Evolutionary conservation across 2,888 invertebrate genomes (phyloP).

Genomic region (Ormyrus pomaceus): DNA sequence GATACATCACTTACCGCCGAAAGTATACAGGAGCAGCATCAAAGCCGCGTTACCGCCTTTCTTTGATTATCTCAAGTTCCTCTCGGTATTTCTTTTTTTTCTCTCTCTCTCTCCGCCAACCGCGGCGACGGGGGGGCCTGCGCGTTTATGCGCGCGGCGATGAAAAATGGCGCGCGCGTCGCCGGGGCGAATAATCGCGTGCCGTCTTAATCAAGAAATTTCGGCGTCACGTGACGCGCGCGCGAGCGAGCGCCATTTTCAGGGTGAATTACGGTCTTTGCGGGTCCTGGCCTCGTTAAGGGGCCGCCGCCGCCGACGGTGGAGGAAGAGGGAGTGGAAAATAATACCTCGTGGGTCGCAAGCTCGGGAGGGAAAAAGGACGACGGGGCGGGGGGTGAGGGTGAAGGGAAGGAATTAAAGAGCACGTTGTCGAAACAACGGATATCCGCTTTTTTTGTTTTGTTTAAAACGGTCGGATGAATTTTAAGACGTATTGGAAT

Average conservation of each 20-base stretch:
- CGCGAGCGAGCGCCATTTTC: slow-evolving; percentile 63
- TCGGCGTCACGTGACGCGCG: slow-evolving; percentile 64
- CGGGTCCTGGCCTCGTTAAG: slow-evolving; percentile 59
- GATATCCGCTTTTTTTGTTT: neutral
- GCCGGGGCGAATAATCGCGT: slow-evolving; percentile 62
- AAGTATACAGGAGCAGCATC: neutral
- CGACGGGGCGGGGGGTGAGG: neutral
- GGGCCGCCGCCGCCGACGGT: slow-evolving; percentile 60
- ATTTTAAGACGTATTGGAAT: no score
- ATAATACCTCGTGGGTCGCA: slow-evolving; percentile 59
- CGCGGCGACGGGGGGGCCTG: neutral
- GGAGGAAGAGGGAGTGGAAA: slow-evolving; percentile 64
- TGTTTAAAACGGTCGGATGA: no score
- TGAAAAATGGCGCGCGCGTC: slow-evolving; percentile 47
- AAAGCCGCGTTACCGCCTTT: slow-evolving; percentile 35
- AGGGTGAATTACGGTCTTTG: slow-evolving; percentile 66
- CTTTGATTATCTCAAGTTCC: slow-evolving; percentile 10
- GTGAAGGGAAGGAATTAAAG: neutral
- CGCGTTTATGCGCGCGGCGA: slow-evolving; percentile 29
- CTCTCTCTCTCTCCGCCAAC: neutral
- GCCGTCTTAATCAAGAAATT: slow-evolving; percentile 71
- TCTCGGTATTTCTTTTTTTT: neutral
- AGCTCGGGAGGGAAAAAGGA: neutral
- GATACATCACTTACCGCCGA: neutral
- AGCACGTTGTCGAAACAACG: neutral